Percentiles rank a stretch among this genome's conserved stretches.
phyloP scores from a whole-genome alignment of 2,797 vertebrate species.

The Glyptemys insculpta region DNA sequence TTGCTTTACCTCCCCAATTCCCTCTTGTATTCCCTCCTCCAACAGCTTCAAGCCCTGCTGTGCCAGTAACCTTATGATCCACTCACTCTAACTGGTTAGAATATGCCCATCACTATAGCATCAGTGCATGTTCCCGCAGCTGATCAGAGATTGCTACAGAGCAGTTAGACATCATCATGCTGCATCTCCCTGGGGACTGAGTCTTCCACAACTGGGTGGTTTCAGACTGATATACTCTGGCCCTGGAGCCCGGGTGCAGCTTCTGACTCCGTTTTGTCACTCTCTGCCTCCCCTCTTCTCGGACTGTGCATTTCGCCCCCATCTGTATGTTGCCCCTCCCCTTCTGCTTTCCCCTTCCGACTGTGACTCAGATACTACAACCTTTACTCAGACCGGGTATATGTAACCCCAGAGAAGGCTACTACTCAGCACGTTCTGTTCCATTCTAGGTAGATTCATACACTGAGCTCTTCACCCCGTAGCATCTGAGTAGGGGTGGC shows the following conservation, averaged over 20 bases:
- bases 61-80: not conserved
- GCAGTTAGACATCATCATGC: not conserved
- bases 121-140: too few species aligned
- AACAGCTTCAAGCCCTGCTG: not conserved
- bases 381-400: not conserved
- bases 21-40: not conserved
- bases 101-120: not conserved
- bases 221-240: not conserved
- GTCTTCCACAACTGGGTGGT: not conserved
- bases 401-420: not conserved
- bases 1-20: not conserved
- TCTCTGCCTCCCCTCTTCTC: not conserved
- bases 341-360: not conserved
- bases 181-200: not conserved
- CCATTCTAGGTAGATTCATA: not conserved
- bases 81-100: not conserved
- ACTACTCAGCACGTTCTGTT: not conserved
- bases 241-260: not conserved
- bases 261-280: not conserved
- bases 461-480: not conserved
- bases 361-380: conserved; percentile 38
- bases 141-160: not conserved
- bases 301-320: not conserved
- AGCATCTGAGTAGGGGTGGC: not conserved
- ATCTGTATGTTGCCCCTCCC: not conserved